Percentiles rank a stretch among this genome's conserved stretches.
phyloP scores from a whole-genome alignment of 2,113 vertebrate genomes.

The Alces alces region DNA sequence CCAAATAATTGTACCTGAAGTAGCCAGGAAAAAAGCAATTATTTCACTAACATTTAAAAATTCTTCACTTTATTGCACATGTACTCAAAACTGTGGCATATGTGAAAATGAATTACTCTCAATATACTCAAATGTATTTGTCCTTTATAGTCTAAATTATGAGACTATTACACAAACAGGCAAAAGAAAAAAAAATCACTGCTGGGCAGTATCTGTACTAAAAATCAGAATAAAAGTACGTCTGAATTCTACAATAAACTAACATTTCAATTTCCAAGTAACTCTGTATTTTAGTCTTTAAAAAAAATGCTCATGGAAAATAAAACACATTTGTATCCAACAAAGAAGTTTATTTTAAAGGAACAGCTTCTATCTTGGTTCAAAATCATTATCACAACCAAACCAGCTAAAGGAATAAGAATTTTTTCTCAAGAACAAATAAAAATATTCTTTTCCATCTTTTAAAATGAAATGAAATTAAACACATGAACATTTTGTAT shows the following conservation, averaged over 20 bases:
- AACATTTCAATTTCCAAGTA: not conserved
- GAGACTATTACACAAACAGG: not conserved
- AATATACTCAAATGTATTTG: not conserved
- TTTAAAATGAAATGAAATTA: slow-evolving; percentile 11
- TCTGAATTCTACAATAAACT: not conserved
- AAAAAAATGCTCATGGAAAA: not conserved
- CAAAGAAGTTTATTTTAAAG: not conserved
- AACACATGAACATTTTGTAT: not conserved
- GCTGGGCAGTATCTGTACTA: not conserved
- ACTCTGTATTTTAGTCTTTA: not conserved
- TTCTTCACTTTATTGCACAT: not conserved
- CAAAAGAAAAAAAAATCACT: not conserved
- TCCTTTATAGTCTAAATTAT: not conserved
- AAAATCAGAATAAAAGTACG: not conserved
- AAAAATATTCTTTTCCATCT: slow-evolving; percentile 21
- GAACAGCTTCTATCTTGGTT: not conserved
- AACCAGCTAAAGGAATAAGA: not conserved
- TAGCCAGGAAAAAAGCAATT: not conserved
- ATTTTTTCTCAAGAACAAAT: not conserved
- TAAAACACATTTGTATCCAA: not conserved
- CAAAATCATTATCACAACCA: not conserved
- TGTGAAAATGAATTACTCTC: not conserved
- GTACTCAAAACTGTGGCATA: not conserved
- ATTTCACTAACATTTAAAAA: not conserved
- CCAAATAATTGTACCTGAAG: not conserved